Conservation (phyloP, 2,888 invertebrate species). For the Drosophila stalkeri region DNA sequence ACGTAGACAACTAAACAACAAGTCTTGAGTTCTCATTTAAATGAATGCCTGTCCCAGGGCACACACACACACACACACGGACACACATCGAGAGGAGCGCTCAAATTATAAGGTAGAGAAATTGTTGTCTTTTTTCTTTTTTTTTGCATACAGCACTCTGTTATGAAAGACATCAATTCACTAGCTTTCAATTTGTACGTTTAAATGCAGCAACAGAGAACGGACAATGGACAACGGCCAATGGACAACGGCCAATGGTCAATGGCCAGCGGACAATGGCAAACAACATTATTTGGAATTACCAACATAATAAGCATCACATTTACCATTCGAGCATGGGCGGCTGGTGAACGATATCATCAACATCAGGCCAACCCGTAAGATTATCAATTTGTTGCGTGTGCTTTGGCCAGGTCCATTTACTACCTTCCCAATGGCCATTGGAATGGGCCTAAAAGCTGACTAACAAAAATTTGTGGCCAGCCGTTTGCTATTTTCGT, state of each 20-base stretch:
- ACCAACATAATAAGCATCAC: constrained; percentile 45
- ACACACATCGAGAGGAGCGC: constrained; percentile 11
- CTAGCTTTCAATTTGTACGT: constrained; percentile 73
- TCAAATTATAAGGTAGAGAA: constrained; percentile 54
- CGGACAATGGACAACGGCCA: constrained; percentile 24
- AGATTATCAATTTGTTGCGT: constrained; percentile 72
- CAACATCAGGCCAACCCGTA: constrained; percentile 24
- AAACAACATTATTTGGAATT: constrained; percentile 44
- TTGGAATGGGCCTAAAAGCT: constrained; percentile 45
- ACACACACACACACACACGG: background rate
- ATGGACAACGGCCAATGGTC: constrained; percentile 15
- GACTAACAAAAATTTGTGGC: constrained; percentile 64
- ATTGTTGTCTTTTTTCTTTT: constrained; percentile 33
- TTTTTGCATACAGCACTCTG: background rate
- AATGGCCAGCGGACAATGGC: constrained; percentile 25
- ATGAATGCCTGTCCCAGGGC: background rate
- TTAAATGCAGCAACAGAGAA: constrained; percentile 44
- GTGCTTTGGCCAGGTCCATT: constrained; percentile 54
- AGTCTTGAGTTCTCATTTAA: background rate
- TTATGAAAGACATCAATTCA: constrained; percentile 64
- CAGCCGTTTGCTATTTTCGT: constrained; percentile 48
- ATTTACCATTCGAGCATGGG: constrained; percentile 26
- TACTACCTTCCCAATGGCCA: constrained; percentile 19
- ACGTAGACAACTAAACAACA: background rate
- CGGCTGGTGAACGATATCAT: constrained; percentile 48